phyloP scores from a whole-genome alignment of 92 coral and sea anemone species.

The Scolanthus callimorphus region DNA sequence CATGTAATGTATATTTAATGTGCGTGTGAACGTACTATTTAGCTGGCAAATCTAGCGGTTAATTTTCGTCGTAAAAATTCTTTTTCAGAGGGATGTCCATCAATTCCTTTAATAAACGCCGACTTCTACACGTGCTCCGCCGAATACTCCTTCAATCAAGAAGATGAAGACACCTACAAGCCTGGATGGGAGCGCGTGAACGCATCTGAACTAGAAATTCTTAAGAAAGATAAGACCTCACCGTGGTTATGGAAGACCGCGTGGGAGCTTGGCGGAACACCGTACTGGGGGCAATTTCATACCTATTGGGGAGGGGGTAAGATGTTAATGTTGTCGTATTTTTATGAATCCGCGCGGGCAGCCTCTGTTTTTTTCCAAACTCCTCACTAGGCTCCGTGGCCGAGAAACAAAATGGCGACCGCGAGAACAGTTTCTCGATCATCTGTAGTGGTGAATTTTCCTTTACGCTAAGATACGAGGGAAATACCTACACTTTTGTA shows the following conservation, averaged over 20 bases:
- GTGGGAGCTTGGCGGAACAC: conserved; percentile 75
- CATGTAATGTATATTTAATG: too few species aligned
- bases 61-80: too few species aligned
- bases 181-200: conserved; percentile 59
- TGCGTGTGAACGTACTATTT: too few species aligned
- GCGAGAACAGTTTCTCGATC: too few species aligned
- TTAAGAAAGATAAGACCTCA: conserved; percentile 40
- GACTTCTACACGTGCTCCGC: conserved; percentile 41
- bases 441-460: too few species aligned
- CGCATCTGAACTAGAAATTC: conserved; percentile 29
- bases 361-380: too few species aligned
- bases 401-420: too few species aligned
- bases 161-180: conserved; percentile 53
- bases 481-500: too few species aligned
- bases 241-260: conserved; percentile 82
- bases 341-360: too few species aligned
- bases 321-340: conserved; percentile 4
- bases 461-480: too few species aligned
- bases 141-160: conserved; percentile 64
- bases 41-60: too few species aligned
- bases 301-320: conserved; percentile 94
- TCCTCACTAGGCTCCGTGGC: too few species aligned
- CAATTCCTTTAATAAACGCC: conserved; percentile 17
- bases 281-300: conserved; percentile 77
- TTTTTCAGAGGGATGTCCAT: conserved; percentile 40